These are phyloP conservation scores for Capitulum mitella DNA, from an alignment of 2,888 invertebrate species.

Conservation along the genomic window DNA sequence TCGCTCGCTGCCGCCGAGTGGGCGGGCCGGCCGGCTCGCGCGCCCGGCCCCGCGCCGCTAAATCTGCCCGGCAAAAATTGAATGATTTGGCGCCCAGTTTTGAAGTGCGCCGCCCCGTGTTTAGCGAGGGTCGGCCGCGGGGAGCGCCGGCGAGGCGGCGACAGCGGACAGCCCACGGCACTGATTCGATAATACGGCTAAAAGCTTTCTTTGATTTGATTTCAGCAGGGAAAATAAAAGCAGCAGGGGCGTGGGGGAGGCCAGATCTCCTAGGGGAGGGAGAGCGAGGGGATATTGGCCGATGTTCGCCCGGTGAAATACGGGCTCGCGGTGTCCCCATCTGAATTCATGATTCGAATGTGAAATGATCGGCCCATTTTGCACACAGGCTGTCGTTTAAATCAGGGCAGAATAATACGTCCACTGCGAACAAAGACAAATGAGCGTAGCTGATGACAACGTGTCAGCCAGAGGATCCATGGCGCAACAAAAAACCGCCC, in stretches of 20 bases:
- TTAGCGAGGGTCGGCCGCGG: background rate
- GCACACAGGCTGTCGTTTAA: background rate
- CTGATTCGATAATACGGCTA: slow-evolving; percentile 13
- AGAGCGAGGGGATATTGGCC: background rate
- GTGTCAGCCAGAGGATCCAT: too few relatives aligned
- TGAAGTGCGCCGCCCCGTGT: slow-evolving; percentile 16
- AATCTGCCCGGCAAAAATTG: background rate
- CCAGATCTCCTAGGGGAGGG: background rate
- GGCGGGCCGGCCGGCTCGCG: background rate
- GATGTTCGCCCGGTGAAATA: background rate
- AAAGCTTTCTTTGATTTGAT: slow-evolving; percentile 24
- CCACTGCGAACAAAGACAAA: background rate
- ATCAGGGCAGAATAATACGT: background rate
- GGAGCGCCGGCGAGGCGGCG: background rate
- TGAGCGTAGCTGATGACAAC: too few relatives aligned
- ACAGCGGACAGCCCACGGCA: background rate
- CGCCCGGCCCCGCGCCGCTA: background rate
- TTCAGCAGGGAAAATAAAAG: slow-evolving; percentile 4
- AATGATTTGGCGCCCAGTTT: slow-evolving; percentile 19
- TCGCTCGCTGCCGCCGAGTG: background rate
- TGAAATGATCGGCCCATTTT: background rate
- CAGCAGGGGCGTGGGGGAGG: slow-evolving; percentile 1
- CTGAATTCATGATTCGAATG: background rate
- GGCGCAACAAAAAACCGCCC: too few relatives aligned
- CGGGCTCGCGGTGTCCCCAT: background rate